Evolutionary conservation across 2,113 vertebrate species (phyloP).

Genomic region (Atherinomorus stipes): DNA sequence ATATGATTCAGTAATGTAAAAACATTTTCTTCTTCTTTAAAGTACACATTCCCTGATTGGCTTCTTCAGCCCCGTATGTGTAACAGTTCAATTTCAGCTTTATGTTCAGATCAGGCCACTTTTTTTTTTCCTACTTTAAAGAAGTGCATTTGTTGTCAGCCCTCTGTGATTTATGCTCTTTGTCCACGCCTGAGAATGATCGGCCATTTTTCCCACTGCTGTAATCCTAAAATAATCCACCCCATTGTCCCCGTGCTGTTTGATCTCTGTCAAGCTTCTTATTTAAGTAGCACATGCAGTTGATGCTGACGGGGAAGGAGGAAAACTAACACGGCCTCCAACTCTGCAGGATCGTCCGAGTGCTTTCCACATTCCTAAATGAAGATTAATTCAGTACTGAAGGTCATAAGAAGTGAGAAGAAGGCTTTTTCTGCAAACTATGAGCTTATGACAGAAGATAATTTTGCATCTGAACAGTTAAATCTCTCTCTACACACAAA

Average conservation of each 20-base stretch:
- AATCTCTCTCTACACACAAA: slow-evolving; percentile 61
- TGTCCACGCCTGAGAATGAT: slow-evolving; percentile 86
- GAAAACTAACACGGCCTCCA: slow-evolving; percentile 75
- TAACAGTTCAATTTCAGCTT: too few species aligned
- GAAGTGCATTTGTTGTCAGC: slow-evolving; percentile 75
- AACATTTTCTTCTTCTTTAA: neutral
- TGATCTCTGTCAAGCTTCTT: slow-evolving; percentile 88
- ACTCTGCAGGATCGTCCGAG: slow-evolving; percentile 88
- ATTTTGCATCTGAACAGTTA: slow-evolving; percentile 90
- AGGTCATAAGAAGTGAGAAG: slow-evolving; percentile 85
- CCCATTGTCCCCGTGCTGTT: slow-evolving; percentile 81
- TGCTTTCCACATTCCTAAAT: slow-evolving; percentile 90
- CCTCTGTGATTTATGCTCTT: slow-evolving; percentile 84
- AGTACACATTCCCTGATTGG: slow-evolving; percentile 78
- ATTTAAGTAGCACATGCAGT: slow-evolving; percentile 86
- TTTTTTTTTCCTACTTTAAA: slow-evolving; percentile 84
- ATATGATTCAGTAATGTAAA: neutral
- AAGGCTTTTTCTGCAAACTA: slow-evolving; percentile 87
- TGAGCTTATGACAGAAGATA: slow-evolving; percentile 88
- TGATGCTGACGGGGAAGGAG: slow-evolving; percentile 40
- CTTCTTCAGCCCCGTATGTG: slow-evolving; percentile 40
- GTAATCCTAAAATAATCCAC: slow-evolving; percentile 79
- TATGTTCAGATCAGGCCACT: too few species aligned
- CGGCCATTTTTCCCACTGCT: slow-evolving; percentile 76
- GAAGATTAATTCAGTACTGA: slow-evolving; percentile 77